Evolutionary conservation across 1,140 invertebrate species (phyloP).

Genomic region (Neodiprion fabricii): DNA sequence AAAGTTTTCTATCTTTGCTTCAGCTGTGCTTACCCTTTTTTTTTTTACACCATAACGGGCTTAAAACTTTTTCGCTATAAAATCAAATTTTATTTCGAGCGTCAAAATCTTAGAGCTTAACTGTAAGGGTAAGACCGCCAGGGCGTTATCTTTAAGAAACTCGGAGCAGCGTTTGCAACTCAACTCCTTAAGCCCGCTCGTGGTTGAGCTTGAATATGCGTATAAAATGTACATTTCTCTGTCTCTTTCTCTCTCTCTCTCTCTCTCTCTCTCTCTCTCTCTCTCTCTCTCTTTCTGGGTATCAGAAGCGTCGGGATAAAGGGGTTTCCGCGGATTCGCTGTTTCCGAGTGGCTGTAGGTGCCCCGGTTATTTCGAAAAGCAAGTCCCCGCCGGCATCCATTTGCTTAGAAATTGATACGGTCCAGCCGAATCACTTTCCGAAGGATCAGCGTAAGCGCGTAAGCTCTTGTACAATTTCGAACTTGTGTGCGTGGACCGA

Average conservation of each 20-base stretch:
- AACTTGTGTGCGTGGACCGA: too few relatives aligned
- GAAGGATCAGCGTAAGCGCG: neutral
- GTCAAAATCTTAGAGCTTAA: neutral
- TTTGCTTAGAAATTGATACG: conserved; percentile 5
- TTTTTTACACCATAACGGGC: too few relatives aligned
- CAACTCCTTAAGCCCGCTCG: neutral
- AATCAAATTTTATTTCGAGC: neutral
- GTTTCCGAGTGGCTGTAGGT: too few relatives aligned
- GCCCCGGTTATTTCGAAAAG: neutral
- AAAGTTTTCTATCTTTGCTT: too few relatives aligned
- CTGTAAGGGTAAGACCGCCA: neutral
- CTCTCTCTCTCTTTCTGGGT: too few relatives aligned
- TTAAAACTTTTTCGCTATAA: too few relatives aligned
- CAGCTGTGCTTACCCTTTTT: too few relatives aligned
- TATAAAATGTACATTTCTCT: neutral
- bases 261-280: too few relatives aligned
- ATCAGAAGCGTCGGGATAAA: neutral
- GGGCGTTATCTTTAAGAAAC: neutral
- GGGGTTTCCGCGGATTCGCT: neutral
- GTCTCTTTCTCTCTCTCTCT: neutral
- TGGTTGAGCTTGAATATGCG: neutral
- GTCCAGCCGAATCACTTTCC: neutral
- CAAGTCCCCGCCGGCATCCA: neutral
- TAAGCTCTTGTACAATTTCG: too few relatives aligned
- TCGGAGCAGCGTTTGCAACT: neutral